Evolutionary conservation across 2,113 vertebrate genomes (phyloP).

Genomic region (Athene cunicularia): DNA sequence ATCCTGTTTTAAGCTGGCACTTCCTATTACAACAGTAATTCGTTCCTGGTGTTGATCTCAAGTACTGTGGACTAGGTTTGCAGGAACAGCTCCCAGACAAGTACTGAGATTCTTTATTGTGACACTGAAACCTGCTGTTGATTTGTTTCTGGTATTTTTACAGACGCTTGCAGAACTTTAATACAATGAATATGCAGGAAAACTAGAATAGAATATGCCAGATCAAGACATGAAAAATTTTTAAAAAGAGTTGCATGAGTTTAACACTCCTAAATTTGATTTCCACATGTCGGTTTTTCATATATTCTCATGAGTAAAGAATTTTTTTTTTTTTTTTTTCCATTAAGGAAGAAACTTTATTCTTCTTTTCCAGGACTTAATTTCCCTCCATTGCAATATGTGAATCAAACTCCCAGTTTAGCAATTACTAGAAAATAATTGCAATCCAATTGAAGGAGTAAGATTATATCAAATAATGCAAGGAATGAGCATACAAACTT

Average conservation of each 20-base stretch:
- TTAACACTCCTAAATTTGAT: not conserved
- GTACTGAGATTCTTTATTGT: not conserved
- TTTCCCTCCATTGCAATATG: accelerated
- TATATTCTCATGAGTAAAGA: not conserved
- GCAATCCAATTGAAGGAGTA: not conserved
- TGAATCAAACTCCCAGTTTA: not conserved
- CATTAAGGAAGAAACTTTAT: not conserved
- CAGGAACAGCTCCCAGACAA: not conserved
- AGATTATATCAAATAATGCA: conserved; percentile 25
- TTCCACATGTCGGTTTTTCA: not conserved
- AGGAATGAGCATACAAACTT: not conserved
- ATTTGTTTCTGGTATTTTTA: not conserved
- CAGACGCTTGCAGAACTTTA: not conserved
- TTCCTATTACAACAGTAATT: conserved; percentile 28
- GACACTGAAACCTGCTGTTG: not conserved
- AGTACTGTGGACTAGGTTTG: not conserved
- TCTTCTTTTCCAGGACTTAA: not conserved
- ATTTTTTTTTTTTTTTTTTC: not conserved
- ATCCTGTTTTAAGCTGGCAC: conserved; percentile 1
- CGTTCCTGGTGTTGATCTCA: not conserved
- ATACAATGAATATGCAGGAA: not conserved
- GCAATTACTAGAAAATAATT: not conserved
- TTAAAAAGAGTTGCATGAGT: not conserved
- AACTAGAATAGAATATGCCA: not conserved
- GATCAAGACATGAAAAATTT: not conserved